Evolutionary conservation across 2,888 invertebrate genomes (phyloP), one percentile per base, ranked within the genome.

Genomic region (Drosophila ustulata): DNA sequence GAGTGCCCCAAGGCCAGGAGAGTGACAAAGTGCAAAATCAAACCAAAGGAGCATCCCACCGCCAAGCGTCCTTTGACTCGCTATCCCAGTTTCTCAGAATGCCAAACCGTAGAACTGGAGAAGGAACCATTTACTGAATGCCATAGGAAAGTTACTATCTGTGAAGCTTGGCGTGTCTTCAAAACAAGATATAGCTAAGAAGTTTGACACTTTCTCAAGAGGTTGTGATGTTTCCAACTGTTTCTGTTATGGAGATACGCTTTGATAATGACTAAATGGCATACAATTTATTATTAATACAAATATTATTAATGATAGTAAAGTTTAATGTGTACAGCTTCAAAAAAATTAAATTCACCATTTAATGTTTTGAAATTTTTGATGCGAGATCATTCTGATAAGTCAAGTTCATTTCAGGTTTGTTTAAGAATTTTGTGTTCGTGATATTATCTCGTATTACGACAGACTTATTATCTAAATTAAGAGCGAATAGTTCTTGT

Each of bases 11-110:
- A 4, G 0, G 7, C 11, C 0, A 9, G 7, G 4, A 32, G n/a
- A 0, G 25, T 32, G 0, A 4, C 7, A 3, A 5, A 2, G 0
- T 76, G 72, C 13, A 49, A 32, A 4, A 2, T 34, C 3, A n/a
- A 11, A 0, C 37, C 45, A 6, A 71, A 50, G 6, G 4, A 3
- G 0, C 26, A 1, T 2, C 0, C 56, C 4, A 26, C 25, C 0
- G 8, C 6, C 0, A 43, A 41, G 3, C 69, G 83, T 0, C 53
- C 3, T 1, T 39, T 26, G 0, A 68, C 72, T 5, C 63, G 55
- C 7, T 82, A 82, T 26, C 80, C 73, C 3, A 69, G 73, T 26
- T 86, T 66, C 53, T 86, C 84, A 0, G 87, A 86, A 37, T 71
- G 65, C 28, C 8, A 46, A 3, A 37, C 28, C 9, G 49, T 7